These are phyloP conservation scores for Probosciger aterrimus DNA, from an alignment of 2,113 vertebrate genomes.

Conservation along the genomic window DNA sequence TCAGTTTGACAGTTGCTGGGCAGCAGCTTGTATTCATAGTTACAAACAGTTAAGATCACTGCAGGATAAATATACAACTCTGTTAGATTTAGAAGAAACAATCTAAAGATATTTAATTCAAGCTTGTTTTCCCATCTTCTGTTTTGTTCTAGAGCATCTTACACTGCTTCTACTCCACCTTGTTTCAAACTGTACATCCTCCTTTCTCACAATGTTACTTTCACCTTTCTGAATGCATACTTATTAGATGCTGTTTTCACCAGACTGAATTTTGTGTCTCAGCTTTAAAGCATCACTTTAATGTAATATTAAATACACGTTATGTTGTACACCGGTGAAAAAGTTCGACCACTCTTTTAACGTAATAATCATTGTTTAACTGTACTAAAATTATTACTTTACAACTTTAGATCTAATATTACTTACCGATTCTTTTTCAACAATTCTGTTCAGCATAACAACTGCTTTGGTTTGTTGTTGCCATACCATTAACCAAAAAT, in stretches of 20 bases:
- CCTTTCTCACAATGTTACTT: not conserved
- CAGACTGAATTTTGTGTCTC: not conserved
- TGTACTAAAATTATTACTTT: not conserved
- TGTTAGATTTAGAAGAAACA: not conserved
- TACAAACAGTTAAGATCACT: not conserved
- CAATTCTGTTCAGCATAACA: constrained; percentile 95
- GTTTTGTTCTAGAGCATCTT: not conserved
- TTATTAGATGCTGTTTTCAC: not conserved
- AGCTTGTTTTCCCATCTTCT: not conserved
- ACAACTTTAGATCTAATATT: not conserved
- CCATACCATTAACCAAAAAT: constrained; percentile 99
- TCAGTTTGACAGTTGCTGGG: not conserved
- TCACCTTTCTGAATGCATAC: not conserved
- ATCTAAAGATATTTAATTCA: not conserved
- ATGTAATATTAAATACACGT: not conserved
- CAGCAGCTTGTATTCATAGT: not conserved
- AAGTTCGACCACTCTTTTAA: not conserved
- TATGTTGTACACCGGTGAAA: not conserved
- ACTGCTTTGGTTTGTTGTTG: constrained; percentile 94
- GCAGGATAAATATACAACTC: not conserved
- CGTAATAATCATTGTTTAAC: not conserved
- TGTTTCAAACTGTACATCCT: not conserved
- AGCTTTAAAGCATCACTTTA: not conserved
- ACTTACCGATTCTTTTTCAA: constrained; percentile 97
- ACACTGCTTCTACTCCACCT: not conserved